Evolutionary conservation across 2,888 invertebrate species (phyloP).

Genomic region (Teleiodes luculella): DNA sequence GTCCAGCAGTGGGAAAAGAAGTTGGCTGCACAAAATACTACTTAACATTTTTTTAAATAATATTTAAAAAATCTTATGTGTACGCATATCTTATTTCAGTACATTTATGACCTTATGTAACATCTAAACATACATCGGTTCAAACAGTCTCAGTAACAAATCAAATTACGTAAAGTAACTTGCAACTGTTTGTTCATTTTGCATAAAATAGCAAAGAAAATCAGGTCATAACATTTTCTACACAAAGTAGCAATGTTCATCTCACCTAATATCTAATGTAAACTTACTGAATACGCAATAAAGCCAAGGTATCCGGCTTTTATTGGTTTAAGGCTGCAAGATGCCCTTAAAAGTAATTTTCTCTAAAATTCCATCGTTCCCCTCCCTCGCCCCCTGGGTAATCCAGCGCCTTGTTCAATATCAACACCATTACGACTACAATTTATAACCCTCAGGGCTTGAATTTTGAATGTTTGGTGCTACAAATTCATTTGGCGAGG

Average conservation of each 20-base stretch:
- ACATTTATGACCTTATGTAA: too few relatives aligned
- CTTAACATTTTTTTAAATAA: too few relatives aligned
- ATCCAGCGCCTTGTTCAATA: constrained; percentile 15
- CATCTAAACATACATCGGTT: too few relatives aligned
- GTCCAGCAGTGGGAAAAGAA: too few relatives aligned
- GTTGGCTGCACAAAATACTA: too few relatives aligned
- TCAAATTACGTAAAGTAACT: too few relatives aligned
- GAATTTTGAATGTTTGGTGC: constrained; percentile 16
- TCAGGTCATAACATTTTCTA: too few relatives aligned
- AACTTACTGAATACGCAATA: background rate
- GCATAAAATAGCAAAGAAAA: too few relatives aligned
- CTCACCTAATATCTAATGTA: background rate
- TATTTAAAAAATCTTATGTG: too few relatives aligned
- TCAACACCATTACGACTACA: constrained; percentile 17
- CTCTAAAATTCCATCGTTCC: constrained; percentile 1
- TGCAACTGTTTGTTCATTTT: too few relatives aligned
- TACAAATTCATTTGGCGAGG: constrained; percentile 15
- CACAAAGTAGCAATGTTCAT: background rate
- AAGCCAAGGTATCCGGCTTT: constrained; percentile 1
- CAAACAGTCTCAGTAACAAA: too few relatives aligned
- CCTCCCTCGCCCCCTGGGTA: constrained; percentile 6
- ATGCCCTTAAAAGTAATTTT: constrained; percentile 13
- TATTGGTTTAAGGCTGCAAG: constrained; percentile 8
- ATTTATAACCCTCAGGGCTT: constrained; percentile 16
- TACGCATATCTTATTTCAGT: too few relatives aligned